Conservation (phyloP, 2,888 invertebrate genomes). For the Coelopa pilipes region DNA sequence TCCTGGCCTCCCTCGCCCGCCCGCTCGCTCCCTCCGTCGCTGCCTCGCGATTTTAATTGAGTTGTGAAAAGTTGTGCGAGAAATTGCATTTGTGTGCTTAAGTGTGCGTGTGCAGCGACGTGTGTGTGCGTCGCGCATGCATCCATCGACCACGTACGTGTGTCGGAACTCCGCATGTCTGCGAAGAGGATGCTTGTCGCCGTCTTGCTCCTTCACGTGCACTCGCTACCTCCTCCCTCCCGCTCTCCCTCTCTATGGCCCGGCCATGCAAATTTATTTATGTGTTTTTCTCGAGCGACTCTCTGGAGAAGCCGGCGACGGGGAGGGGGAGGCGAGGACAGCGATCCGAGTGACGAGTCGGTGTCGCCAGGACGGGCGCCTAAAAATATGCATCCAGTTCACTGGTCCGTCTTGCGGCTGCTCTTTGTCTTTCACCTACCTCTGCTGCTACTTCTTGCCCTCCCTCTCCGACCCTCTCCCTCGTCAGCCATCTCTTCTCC, state of each 20-base stretch:
- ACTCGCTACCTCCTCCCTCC: no score
- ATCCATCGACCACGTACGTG: neutral
- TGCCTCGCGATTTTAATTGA: neutral
- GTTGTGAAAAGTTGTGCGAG: slow-evolving; percentile 26
- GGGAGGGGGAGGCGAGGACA: no score
- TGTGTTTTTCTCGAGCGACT: no score
- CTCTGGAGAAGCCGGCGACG: no score
- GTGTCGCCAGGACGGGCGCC: neutral
- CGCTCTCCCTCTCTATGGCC: no score
- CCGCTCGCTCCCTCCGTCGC: neutral
- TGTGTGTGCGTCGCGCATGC: neutral
- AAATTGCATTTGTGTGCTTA: slow-evolving; percentile 15
- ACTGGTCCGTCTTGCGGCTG: neutral
- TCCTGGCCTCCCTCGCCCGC: neutral
- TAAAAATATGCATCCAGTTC: no score
- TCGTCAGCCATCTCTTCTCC: neutral
- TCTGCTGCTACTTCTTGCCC: neutral
- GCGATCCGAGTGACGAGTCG: neutral
- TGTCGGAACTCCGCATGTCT: neutral
- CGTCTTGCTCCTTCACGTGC: no score
- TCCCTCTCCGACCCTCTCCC: neutral
- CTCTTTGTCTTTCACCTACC: neutral
- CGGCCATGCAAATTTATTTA: no score
- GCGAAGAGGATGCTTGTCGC: no score
- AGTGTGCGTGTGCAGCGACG: neutral